These are phyloP conservation scores for Graptemys geographica DNA, from an alignment of 2,797 vertebrate species.

Conservation along the genomic window DNA sequence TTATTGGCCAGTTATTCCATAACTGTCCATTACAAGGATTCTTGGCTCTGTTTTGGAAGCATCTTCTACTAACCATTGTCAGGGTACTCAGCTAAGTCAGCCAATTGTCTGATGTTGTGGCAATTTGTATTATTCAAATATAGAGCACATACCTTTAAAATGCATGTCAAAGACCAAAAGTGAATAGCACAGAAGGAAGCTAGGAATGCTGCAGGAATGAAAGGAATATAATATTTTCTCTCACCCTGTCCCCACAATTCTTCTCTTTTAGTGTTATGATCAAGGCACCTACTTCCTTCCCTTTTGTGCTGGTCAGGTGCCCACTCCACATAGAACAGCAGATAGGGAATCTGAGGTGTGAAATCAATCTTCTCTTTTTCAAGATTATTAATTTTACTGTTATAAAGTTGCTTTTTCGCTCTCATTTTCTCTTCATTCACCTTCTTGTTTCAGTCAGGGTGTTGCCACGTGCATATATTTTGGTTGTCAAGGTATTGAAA, in stretches of 20 bases:
- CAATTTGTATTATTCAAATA: neutral
- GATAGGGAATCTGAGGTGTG: neutral
- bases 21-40: neutral
- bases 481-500: neutral
- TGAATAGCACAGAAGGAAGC: neutral
- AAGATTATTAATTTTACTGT: neutral
- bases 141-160: neutral
- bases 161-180: too few species aligned
- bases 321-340: neutral
- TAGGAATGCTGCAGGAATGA: neutral
- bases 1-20: neutral
- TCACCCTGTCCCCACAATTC: neutral
- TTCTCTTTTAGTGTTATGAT: neutral
- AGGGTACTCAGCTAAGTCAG: neutral
- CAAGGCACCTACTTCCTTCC: neutral
- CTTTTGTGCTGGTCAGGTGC: neutral
- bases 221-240: neutral
- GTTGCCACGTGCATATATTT: too few species aligned
- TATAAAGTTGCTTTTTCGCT: neutral
- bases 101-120: neutral
- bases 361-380: neutral
- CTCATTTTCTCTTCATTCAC: neutral
- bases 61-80: neutral
- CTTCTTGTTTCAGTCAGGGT: neutral
- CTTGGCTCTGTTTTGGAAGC: neutral